These are phyloP conservation scores for Drosophila meridionalis DNA, from an alignment of 2,888 invertebrate species.

Conservation along the genomic window DNA sequence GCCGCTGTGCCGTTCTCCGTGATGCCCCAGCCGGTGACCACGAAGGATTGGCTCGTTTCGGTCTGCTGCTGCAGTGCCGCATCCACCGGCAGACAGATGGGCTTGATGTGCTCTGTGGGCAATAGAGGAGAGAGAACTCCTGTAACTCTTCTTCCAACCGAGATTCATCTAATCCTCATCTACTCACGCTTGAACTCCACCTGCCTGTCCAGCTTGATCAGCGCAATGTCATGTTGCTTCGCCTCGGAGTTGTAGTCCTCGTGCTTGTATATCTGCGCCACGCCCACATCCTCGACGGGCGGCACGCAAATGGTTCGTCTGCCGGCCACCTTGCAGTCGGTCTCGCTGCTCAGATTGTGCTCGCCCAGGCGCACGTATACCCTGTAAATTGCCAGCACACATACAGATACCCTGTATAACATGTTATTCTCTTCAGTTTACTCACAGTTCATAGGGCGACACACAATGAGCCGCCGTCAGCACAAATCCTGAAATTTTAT, in stretches of 20 bases:
- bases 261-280: conserved; percentile 25
- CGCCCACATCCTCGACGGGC: conserved; percentile 31
- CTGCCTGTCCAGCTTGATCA: conserved; percentile 23
- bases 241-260: not conserved
- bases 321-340: conserved; percentile 23
- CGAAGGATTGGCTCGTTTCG: conserved; percentile 8
- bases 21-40: conserved; percentile 41
- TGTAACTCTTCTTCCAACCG: no score
- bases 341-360: conserved; percentile 27
- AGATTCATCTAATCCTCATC: no score
- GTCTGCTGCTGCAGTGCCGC: conserved; percentile 2
- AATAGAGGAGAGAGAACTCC: not conserved
- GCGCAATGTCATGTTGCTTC: conserved; percentile 35
- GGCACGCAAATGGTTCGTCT: conserved; percentile 14
- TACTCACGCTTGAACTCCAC: conserved; percentile 33
- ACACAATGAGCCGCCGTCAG: conserved; percentile 44
- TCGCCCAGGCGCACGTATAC: conserved; percentile 42
- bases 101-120: conserved; percentile 31
- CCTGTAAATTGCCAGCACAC: conserved; percentile 6
- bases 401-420: not conserved
- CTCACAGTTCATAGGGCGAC: conserved; percentile 22
- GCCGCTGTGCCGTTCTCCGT: conserved; percentile 23
- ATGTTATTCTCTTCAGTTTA: not conserved
- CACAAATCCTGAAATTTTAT: conserved; percentile 25
- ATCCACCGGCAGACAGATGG: conserved; percentile 40